These are phyloP conservation scores for Plemyria rubiginata DNA, from an alignment of 2,888 invertebrate species.

Conservation along the genomic window DNA sequence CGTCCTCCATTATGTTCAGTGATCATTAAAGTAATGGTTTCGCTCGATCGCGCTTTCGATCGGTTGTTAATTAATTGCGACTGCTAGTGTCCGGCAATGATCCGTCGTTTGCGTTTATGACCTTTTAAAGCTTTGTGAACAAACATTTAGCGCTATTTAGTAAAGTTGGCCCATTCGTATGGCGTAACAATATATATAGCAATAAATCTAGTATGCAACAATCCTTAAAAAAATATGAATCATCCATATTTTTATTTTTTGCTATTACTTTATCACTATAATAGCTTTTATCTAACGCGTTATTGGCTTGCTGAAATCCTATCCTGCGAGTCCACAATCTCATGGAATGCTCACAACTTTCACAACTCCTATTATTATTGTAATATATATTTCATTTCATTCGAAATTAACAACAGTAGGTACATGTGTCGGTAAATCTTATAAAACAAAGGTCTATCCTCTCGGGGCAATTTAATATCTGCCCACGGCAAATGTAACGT, in stretches of 20 bases:
- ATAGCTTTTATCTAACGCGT: no score
- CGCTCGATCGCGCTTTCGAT: slow-evolving; percentile 30
- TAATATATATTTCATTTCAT: background rate
- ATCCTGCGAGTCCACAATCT: no score
- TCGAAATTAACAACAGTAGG: slow-evolving; percentile 8
- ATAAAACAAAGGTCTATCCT: slow-evolving; percentile 64
- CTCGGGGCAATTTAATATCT: slow-evolving; percentile 74
- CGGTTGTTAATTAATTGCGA: slow-evolving; percentile 39
- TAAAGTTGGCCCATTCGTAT: background rate
- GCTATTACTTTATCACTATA: no score
- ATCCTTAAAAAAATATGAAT: no score
- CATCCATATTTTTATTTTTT: no score
- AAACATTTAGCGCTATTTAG: background rate
- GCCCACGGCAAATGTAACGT: slow-evolving; percentile 73
- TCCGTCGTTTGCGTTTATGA: slow-evolving; percentile 27
- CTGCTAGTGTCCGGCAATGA: slow-evolving; percentile 35
- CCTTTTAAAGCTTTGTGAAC: slow-evolving; percentile 15
- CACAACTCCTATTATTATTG: background rate
- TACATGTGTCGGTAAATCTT: slow-evolving; percentile 55
- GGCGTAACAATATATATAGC: background rate
- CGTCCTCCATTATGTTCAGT: slow-evolving; percentile 38
- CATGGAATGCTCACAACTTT: no score
- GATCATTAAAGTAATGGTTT: slow-evolving; percentile 39
- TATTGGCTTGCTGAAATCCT: no score
- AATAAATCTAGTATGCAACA: background rate